Base-by-base conservation (phyloP, 2,797 vertebrate species). In the Syncerus caffer region DNA sequence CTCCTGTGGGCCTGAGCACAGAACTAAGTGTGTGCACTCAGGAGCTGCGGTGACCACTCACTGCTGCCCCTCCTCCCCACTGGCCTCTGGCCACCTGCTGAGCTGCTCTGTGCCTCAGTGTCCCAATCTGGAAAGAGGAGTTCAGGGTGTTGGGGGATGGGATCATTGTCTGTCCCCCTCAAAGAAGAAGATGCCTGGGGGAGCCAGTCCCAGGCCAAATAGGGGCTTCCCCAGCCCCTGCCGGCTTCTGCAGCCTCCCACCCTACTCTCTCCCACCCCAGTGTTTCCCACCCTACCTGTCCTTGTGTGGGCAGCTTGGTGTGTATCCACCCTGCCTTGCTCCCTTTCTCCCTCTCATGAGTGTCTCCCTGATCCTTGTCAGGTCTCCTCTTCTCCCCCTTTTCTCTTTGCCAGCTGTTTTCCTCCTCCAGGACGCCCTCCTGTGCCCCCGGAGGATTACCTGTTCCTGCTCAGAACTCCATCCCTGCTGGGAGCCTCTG, bases 131-230 rank as follows among this genome's bases (percentile, higher is more conserved):
- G 62, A 23, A 29, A 71, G 85, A 60, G 74, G 42, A 19, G 17
- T 16, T 53, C 7, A 1, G 0, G 0, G 10, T 9, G 58, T 19
- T 7, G 67, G 60, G 42, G 60, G 60, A 25, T 6, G 14, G 38
- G 23, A n/a, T 45, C 27, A 6, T 7, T 25, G 31, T 27, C 1
- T 34, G 27, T 87, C 34, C 42, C 53, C 74, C 57, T 50, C 71
- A 27, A 7, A 34, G 19, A 38, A 13, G 47, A 60, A 50, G 25
- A 8, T 8, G 4, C 27, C 47, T 31, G 16, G 27, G 31, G 29
- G 38, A 5, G 16, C 67, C 23, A 5, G 27, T 83, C 29, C 11
- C 0, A 0, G 11, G 31, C 38, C 9, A 31, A 47, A 64, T 1
- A 4, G 23, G 62, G 25, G 6, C 51, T 10, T 42, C 4, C 34